Conservation (phyloP, 2,797 vertebrate species). For the Pristis pectinata region DNA sequence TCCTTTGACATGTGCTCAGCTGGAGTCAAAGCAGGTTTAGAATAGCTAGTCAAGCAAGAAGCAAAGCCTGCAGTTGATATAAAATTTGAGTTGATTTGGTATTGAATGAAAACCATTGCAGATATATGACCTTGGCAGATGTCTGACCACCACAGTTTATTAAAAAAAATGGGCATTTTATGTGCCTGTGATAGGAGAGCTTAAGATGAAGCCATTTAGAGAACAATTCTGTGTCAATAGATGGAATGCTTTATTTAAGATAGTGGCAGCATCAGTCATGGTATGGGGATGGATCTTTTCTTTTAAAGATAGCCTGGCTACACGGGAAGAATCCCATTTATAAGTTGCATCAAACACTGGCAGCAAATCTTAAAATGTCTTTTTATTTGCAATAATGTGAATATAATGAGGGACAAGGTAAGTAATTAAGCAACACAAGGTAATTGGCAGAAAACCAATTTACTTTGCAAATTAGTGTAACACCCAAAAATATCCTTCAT, state of each 20-base stretch:
- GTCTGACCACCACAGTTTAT: conserved; percentile 35
- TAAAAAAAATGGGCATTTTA: conserved; percentile 24
- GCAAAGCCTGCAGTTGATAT: conserved; percentile 34
- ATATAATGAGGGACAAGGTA: background rate
- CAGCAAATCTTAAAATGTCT: background rate
- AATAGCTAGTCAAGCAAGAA: conserved; percentile 35
- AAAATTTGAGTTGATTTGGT: conserved; percentile 37
- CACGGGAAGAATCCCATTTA: background rate
- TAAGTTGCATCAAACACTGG: conserved; percentile 16
- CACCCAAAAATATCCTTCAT: background rate
- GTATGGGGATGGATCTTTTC: background rate
- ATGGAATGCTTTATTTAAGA: conserved; percentile 27
- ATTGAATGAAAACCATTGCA: conserved; percentile 36
- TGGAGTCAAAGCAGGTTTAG: conserved; percentile 41
- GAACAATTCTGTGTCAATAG: conserved; percentile 18
- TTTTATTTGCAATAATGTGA: background rate
- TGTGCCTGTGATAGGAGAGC: background rate
- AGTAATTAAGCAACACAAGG: background rate
- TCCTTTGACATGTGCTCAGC: conserved; percentile 45
- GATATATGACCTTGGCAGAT: conserved; percentile 34
- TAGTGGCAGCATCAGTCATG: conserved; percentile 26
- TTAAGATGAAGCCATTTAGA: conserved; percentile 30
- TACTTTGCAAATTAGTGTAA: background rate
- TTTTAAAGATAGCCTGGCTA: conserved; percentile 26
- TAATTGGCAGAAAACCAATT: background rate